Base-by-base conservation (phyloP, 2,888 invertebrate species). In the Tridacna gigas region DNA sequence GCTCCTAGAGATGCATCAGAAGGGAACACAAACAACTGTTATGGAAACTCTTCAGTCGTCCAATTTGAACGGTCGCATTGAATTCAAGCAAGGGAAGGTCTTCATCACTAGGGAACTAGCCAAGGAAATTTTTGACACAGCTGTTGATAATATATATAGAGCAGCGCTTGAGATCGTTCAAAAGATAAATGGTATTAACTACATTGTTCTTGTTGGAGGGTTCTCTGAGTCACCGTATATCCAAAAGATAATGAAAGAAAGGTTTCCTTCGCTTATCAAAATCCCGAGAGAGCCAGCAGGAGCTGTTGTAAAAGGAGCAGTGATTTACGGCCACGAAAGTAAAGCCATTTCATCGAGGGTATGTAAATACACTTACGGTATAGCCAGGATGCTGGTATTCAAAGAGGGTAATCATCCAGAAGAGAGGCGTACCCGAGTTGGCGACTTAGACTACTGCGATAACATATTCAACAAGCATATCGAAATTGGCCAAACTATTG, bases 301-400 rank as follows among this genome's bases (percentile, higher is more conserved):
- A 0, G 88, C 82, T 0, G 85, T 88, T 3, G 51, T 88, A 5
- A 83, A 76, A 71, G 88, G 88, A 22, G 88, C 88, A 7, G 85
- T 85, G 0, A 60, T 83, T 15, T 83, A 77, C 65, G 88, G 88
- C 13, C 83, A 83, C 9, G 61, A 83, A 22, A 76, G 80, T 3
- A 75, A 60, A 48, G 82, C 79, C 12, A 83, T 88, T 28, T 61
- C 79, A 12, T 77, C 86, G 0, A 71, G 88, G 22, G 67, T 82
- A 11, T 85, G 88, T 74, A 80, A 82, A 37, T 80, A 76, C 48
- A 86, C 88, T 0, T 88, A 88, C 67, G 88, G 88, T 11, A 82
- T 88, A 28, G 82, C 83, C 2, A 75, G 80, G 56, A 75, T 87
- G 74, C 74, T 82, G 60, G 73, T 67, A 61, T 87, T 84, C 63